Conservation (phyloP, 2,888 invertebrate species). For the Lycia hirtaria region DNA sequence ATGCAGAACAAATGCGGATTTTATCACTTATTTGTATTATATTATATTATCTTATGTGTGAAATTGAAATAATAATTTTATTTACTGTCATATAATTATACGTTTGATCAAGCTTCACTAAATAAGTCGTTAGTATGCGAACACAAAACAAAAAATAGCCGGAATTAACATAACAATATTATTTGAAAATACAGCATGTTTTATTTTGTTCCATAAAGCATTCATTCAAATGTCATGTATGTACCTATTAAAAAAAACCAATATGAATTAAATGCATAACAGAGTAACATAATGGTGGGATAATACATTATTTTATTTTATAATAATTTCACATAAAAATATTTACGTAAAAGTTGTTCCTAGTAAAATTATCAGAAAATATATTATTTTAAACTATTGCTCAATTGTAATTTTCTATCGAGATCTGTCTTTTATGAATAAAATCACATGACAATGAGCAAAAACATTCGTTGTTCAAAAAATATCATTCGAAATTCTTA, state of each 20-base stretch:
- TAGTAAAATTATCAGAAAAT: background rate
- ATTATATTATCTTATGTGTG: background rate
- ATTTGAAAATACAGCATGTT: background rate
- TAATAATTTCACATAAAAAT: slow-evolving; percentile 8
- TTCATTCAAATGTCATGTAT: background rate
- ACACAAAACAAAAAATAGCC: background rate
- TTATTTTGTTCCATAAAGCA: background rate
- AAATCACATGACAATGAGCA: slow-evolving; percentile 32
- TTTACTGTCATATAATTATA: background rate
- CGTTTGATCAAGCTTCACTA: background rate
- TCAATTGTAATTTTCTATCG: slow-evolving; percentile 1
- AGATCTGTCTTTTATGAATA: slow-evolving; percentile 15
- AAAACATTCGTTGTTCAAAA: slow-evolving; percentile 34
- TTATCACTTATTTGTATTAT: too few species aligned
- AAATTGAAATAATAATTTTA: background rate
- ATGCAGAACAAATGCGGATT: too few species aligned
- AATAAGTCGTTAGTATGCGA: background rate
- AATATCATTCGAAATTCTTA: background rate
- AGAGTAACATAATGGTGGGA: slow-evolving; percentile 23
- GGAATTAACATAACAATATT: background rate
- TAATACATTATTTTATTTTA: slow-evolving; percentile 10
- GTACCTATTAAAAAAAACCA: background rate
- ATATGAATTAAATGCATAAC: slow-evolving; percentile 3
- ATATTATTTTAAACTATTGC: background rate
- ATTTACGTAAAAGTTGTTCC: slow-evolving; percentile 7